Evolutionary conservation across 2,113 vertebrate genomes (phyloP), one percentile per base, ranked within the genome.

Genomic region (Nestor notabilis): DNA sequence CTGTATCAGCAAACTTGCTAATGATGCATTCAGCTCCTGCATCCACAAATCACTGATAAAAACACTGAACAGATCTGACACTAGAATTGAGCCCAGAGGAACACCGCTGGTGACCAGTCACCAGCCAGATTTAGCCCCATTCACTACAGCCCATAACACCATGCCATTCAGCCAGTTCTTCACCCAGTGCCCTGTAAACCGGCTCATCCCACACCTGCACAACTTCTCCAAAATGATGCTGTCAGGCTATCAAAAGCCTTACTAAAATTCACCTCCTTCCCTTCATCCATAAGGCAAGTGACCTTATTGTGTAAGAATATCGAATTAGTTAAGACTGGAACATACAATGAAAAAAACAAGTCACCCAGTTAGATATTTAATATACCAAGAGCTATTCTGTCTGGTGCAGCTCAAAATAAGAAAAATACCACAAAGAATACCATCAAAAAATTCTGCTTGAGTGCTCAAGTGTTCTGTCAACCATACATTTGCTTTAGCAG

Each of bases 81-180:
- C 68, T 18, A 39, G 37, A 47, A 60, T 2, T 20, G 27, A 84
- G 8, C 25, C 56, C 50, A 27, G 35, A 83, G 33, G 50, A 76
- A 18, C 50, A 52, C 5, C 0, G 0, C 18, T 49, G 43, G 47
- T n/a, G 14, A 87, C 24, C 0, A 0, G 5, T 14, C 7, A 1
- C 31, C 76, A 79, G 60, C 10, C 71, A 80, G 19, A n/a, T 33
- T 28, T 3, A 84, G 43, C 24, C n/a, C 23, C 29, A n/a, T 29
- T 60, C 55, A 60, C 56, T 8, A 5, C 29, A 50, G 56, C 3
- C 10, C 17, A 71, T 14, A 47, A 14, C 2, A 8, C 23, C 9
- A 25, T 72, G 41, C 56, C 7, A 0, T 28, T 91, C 37, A 43
- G 21, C 13, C 76, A 28, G 25, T 64, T 70, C 39, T 66, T 53